Evolutionary conservation across 2,888 invertebrate genomes (phyloP), one percentile per base, ranked within the genome.

Genomic region (Phortica okadai): DNA sequence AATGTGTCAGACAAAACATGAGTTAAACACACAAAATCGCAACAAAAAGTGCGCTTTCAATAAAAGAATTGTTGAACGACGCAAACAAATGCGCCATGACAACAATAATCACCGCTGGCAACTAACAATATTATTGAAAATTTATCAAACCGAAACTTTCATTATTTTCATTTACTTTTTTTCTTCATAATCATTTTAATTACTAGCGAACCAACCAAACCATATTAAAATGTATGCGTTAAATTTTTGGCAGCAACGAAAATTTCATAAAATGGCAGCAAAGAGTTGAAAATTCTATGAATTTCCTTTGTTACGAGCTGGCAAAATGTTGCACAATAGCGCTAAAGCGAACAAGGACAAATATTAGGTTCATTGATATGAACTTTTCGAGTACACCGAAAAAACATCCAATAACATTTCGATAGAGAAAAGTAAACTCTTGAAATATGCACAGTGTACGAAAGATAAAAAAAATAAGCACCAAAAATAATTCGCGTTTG

Each of bases 51-150:
- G 44, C 44, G 2, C 44, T 86, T 84, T 78, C 74, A 75, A 79
- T 77, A 79, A 81, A 84, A 79, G 75, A 77, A 79, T 75, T 50
- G 66, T 33, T 64, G 74, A 78, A 77, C 83, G 82, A 86, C 85
- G 58, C 78, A 64, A 69, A 74, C 67, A 45, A 74, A 76, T 73
- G 73, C 73, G 70, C 56, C 64, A 45, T 74, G 41, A 50, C 62
- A 56, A 69, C 69, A 69, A 69, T 8, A 42, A 45, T 10, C 85
- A 62, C 80, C 81, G 72, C 21, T 42, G 64, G n/a, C 56, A 62
- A 62, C 62, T 21, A 5, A 8, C 42, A 66, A 42, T 4, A 42
- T 33, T n/a, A 67, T 67, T 42, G 14, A 67, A 67, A 67, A 67
- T 11, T 62, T 25, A 62, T 25, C 62, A 62, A 25, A 59, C 8